Conservation (phyloP, 2,113 vertebrate genomes). For the Hylia prasina region DNA sequence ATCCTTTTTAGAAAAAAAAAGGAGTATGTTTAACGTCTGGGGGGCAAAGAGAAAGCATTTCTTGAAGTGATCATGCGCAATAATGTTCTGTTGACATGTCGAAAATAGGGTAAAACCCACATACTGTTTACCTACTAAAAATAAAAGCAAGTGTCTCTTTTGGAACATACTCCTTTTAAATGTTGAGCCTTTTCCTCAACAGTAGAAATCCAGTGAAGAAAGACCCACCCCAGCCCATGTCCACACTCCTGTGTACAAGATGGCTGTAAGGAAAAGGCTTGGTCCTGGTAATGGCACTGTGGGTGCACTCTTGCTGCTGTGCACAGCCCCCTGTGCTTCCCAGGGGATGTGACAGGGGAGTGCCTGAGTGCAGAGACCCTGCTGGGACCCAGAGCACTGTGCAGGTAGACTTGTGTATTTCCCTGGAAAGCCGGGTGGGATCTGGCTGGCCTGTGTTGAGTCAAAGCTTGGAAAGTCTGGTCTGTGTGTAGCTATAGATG, state of each 20-base stretch:
- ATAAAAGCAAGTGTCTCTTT: neutral
- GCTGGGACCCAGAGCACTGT: neutral
- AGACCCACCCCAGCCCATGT: rapidly evolving
- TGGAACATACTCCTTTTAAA: neutral
- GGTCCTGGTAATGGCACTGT: rapidly evolving
- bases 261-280: neutral
- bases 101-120: neutral
- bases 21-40: neutral
- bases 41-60: neutral
- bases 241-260: neutral
- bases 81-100: neutral
- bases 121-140: neutral
- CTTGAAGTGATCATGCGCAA: neutral
- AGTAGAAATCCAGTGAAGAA: neutral
- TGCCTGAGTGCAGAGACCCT: neutral
- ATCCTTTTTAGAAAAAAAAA: neutral
- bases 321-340: neutral
- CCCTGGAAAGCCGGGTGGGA: neutral
- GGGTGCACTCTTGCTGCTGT: rapidly evolving
- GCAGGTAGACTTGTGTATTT: neutral
- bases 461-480: neutral
- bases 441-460: neutral
- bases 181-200: neutral
- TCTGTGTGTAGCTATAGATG: neutral
- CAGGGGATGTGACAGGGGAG: neutral